Conservation (phyloP, 2,113 vertebrate genomes). For the Nothoprocta pentlandii region DNA sequence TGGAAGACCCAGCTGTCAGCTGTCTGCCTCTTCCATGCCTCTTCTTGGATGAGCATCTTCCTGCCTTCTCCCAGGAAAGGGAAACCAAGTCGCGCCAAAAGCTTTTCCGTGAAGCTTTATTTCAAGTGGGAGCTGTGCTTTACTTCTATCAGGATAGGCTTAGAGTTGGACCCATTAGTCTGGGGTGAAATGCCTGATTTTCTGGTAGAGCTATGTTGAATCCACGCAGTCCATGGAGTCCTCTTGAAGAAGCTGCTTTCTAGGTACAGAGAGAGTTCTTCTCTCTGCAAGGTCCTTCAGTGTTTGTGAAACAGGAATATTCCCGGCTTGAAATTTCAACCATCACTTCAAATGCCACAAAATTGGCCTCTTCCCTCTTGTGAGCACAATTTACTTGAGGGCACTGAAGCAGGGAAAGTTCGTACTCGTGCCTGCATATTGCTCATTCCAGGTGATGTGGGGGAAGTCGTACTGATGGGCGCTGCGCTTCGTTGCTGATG, state of each 20-base stretch:
- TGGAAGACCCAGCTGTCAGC: neutral
- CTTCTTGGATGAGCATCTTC: neutral
- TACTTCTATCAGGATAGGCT: neutral
- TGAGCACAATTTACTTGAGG: conserved; percentile 27
- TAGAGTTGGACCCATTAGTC: neutral
- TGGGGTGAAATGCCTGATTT: neutral
- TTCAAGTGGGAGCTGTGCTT: neutral
- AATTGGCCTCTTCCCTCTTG: conserved; percentile 37
- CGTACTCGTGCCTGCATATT: conserved; percentile 46
- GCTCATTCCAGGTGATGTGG: conserved; percentile 34
- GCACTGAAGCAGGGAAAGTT: conserved; percentile 35
- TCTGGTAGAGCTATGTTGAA: neutral
- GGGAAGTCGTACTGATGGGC: neutral
- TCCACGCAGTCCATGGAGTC: neutral
- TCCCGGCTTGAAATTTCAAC: conserved; percentile 31
- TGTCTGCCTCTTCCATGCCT: neutral
- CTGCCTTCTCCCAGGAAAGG: neutral
- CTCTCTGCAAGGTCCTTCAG: neutral
- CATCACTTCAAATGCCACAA: conserved; percentile 20
- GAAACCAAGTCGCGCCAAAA: neutral
- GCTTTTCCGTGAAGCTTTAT: neutral
- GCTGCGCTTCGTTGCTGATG: neutral
- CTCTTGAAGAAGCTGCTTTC: neutral
- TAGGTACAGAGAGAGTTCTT: neutral
- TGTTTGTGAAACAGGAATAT: neutral